These are phyloP conservation scores for Prunella strophiata DNA, from an alignment of 2,797 vertebrate genomes.

Conservation along the genomic window DNA sequence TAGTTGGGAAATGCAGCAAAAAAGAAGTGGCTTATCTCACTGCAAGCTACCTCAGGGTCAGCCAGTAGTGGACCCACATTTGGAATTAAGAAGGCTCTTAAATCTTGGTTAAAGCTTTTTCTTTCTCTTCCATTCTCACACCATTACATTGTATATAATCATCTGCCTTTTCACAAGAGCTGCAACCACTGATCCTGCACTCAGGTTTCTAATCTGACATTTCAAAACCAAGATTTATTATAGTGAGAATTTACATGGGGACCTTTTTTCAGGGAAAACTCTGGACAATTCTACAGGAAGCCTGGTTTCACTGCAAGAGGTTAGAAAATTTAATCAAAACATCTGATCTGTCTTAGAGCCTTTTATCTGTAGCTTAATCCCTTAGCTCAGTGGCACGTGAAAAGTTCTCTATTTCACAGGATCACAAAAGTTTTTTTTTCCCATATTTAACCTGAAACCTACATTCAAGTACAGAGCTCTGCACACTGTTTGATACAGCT, in stretches of 20 bases:
- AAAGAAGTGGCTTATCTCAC: background rate
- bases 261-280: background rate
- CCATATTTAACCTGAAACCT: background rate
- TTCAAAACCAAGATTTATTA: background rate
- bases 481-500: background rate
- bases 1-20: background rate
- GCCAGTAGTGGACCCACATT: background rate
- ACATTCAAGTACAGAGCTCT: background rate
- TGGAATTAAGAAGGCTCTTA: background rate
- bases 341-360: background rate
- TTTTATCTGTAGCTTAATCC: background rate
- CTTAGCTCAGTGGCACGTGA: background rate
- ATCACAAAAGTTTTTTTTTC: background rate
- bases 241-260: background rate
- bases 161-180: background rate
- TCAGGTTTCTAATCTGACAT: background rate
- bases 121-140: background rate
- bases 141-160: background rate
- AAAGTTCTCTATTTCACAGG: background rate
- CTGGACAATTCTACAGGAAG: background rate
- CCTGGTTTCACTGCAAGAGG: background rate
- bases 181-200: background rate
- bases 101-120: background rate
- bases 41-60: background rate
- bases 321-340: background rate